phyloP scores from a whole-genome alignment of 2,797 vertebrate genomes.

The Dromococcyx pavoninus region DNA sequence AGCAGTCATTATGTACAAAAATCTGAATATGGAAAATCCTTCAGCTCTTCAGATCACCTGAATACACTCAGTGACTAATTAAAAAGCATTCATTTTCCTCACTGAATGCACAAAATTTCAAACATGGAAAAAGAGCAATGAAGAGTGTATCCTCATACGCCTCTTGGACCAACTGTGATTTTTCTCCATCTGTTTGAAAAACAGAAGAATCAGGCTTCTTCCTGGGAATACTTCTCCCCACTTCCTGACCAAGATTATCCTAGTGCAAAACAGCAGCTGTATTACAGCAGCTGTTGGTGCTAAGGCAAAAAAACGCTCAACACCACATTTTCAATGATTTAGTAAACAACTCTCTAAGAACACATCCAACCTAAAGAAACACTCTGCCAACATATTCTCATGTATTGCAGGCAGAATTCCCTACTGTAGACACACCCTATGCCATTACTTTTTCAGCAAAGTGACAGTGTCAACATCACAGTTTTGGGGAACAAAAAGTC shows the following conservation, averaged over 20 bases:
- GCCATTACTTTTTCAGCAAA: background rate
- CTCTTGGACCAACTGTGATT: background rate
- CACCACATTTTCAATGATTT: background rate
- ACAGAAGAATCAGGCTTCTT: background rate
- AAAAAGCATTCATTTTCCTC: background rate
- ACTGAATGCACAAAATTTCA: background rate
- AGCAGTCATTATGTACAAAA: background rate
- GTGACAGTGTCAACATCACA: background rate
- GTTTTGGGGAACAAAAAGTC: background rate
- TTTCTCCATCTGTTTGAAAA: background rate
- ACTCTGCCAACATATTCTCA: background rate
- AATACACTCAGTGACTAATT: background rate
- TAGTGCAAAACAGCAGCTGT: too few relatives aligned
- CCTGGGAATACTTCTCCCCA: background rate
- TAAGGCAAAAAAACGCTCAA: background rate
- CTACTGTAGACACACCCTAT: background rate
- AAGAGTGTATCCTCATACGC: background rate
- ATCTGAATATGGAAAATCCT: background rate
- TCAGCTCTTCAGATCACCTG: background rate
- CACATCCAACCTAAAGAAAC: background rate
- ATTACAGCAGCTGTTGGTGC: too few relatives aligned
- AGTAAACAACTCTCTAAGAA: background rate
- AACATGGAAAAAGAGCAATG: background rate
- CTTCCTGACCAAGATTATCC: background rate
- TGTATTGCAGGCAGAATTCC: background rate